Percentiles rank a stretch among this genome's conserved stretches.
phyloP scores from a whole-genome alignment of 2,797 vertebrate genomes.

The Sebastes matsubarae region DNA sequence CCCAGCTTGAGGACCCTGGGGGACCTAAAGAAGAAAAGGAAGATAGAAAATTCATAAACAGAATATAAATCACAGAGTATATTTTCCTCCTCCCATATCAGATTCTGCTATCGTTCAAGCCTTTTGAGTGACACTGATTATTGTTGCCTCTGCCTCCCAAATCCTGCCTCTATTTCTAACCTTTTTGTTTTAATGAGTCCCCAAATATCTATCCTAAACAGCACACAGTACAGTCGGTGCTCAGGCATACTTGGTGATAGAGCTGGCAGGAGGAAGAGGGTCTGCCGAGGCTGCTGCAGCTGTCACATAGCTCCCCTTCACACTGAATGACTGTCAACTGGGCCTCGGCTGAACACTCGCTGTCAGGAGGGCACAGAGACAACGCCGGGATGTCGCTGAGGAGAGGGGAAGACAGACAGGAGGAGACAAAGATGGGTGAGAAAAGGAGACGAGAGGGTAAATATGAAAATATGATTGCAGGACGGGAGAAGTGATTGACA shows the following conservation, averaged over 20 bases:
- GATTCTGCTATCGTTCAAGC: background rate
- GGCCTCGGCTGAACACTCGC: conserved; percentile 59
- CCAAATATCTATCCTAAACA: conserved; percentile 8
- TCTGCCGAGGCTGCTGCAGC: conserved; percentile 77
- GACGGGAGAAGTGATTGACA: background rate
- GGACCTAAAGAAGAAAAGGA: conserved; percentile 42
- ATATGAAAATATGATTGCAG: background rate
- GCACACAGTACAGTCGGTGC: background rate
- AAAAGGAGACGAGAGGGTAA: background rate
- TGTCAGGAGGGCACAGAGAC: conserved; percentile 82
- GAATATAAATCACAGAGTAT: background rate
- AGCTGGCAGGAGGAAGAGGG: conserved; percentile 80
- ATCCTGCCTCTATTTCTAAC: conserved; percentile 20
- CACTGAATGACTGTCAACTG: conserved; percentile 67
- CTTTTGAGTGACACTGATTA: background rate
- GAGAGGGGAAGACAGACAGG: background rate
- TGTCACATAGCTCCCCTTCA: conserved; percentile 74
- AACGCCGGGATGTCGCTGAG: conserved; percentile 81
- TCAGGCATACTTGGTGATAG: conserved; percentile 76
- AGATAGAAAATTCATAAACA: background rate
- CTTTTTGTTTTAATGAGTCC: conserved; percentile 12
- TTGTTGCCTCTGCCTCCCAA: conserved; percentile 4
- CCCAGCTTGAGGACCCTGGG: conserved; percentile 47
- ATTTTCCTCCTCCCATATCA: background rate
- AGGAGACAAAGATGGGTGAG: background rate